These are phyloP conservation scores for Caenorhabditis zanzibari DNA, from an alignment of 2,888 invertebrate genomes.

Conservation along the genomic window DNA sequence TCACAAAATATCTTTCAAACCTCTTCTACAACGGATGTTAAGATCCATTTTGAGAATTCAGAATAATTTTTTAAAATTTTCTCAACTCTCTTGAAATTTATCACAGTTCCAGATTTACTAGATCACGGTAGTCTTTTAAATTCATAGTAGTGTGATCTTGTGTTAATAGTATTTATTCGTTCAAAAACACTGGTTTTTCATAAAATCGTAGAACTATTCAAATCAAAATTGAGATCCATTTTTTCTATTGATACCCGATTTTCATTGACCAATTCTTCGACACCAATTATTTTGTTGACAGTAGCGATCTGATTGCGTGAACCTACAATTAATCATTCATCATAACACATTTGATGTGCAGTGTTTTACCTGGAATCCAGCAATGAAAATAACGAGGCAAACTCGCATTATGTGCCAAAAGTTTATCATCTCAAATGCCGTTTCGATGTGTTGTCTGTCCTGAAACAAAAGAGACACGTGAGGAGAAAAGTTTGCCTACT, in stretches of 20 bases:
- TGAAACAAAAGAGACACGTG: slow-evolving; percentile 12
- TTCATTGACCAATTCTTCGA: neutral
- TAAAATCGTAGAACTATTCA: neutral
- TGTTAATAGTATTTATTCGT: no score
- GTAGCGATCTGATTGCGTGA: slow-evolving; percentile 20
- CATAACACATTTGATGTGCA: no score
- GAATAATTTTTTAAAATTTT: no score
- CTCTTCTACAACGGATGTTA: no score
- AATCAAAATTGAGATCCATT: neutral
- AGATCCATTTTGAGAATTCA: no score
- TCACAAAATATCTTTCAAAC: no score
- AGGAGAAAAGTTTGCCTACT: neutral
- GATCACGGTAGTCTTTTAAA: no score
- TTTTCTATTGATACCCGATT: neutral
- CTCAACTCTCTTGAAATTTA: no score
- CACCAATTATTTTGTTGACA: neutral
- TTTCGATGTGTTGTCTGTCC: slow-evolving; percentile 48
- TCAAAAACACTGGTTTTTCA: neutral
- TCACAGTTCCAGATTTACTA: no score
- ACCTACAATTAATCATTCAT: slow-evolving; percentile 29
- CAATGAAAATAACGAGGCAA: slow-evolving; percentile 37
- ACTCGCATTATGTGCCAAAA: slow-evolving; percentile 52
- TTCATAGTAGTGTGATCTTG: no score
- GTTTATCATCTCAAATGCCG: slow-evolving; percentile 53
- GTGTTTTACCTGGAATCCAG: slow-evolving; percentile 30